Evolutionary conservation across 2,888 invertebrate genomes (phyloP).

Genomic region (Pristionchus entomophagus): DNA sequence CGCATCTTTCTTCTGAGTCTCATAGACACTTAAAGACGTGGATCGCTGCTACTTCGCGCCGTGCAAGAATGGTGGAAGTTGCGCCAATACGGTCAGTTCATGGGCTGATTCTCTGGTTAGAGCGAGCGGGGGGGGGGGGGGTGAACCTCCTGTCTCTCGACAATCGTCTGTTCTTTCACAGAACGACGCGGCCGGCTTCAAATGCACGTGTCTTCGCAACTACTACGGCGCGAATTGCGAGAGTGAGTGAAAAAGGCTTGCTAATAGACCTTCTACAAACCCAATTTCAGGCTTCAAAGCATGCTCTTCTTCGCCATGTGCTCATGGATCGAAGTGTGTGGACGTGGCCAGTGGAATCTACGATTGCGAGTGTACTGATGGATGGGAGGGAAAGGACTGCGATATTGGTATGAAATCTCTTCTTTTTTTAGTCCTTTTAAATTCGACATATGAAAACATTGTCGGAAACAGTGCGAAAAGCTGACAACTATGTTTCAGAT

Average conservation of each 20-base stretch:
- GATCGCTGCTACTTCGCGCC: constrained; percentile 45
- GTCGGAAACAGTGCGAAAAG: background rate
- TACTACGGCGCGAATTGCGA: constrained; percentile 7
- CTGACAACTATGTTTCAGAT: constrained; percentile 9
- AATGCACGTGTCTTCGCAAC: background rate
- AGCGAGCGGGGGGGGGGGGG: too few species aligned
- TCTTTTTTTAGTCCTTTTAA: background rate
- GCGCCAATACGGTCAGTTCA: constrained; percentile 2
- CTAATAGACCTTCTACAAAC: background rate
- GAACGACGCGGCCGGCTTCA: background rate
- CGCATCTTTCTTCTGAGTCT: background rate
- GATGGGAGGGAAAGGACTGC: constrained; percentile 21
- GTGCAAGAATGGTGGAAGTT: constrained; percentile 31
- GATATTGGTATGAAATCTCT: background rate
- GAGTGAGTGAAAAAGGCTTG: background rate
- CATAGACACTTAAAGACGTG: constrained; percentile 42
- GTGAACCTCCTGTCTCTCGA: too few species aligned
- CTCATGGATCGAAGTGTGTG: background rate
- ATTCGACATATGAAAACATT: too few species aligned
- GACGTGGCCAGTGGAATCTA: background rate
- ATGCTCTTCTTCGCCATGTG: background rate
- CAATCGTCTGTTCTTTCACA: background rate
- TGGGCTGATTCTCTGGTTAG: background rate
- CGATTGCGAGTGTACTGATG: constrained; percentile 33
- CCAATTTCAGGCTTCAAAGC: background rate